Conservation (phyloP, 2,113 vertebrate species). For the Dolichallabes microphthalmus region DNA sequence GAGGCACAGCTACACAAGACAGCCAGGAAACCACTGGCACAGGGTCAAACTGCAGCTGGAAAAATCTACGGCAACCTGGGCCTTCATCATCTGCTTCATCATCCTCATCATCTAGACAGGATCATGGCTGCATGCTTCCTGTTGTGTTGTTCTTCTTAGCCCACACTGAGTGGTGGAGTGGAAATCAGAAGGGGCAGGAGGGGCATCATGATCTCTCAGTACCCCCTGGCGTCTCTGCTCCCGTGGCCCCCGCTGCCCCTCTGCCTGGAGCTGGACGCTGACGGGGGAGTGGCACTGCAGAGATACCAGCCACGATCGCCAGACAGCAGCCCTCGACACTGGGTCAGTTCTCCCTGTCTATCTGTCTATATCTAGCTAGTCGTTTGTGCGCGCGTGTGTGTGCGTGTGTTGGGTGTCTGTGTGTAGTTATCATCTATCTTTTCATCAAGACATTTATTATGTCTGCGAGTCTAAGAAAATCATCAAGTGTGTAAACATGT, state of each 20-base stretch:
- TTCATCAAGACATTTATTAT: background rate
- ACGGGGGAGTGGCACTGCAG: conserved; percentile 73
- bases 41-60: conserved; percentile 12
- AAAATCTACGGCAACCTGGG: background rate
- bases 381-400: background rate
- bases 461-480: background rate
- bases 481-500: background rate
- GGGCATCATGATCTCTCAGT: conserved; percentile 70
- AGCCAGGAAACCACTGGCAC: conserved; percentile 6
- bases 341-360: conserved; percentile 67
- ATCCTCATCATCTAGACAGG: background rate
- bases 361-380: background rate
- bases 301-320: conserved; percentile 73
- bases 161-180: conserved; percentile 59
- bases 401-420: background rate
- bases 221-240: conserved; percentile 69
- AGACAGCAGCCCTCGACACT: conserved; percentile 69
- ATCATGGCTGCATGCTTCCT: background rate
- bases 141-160: background rate
- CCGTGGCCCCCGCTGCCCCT: conserved; percentile 63
- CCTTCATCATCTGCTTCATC: background rate
- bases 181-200: conserved; percentile 35
- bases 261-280: conserved; percentile 65
- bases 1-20: background rate
- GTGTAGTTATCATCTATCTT: background rate